These are phyloP conservation scores for Xylocopa sonorina DNA, from an alignment of 1,140 invertebrate genomes.

Conservation along the genomic window DNA sequence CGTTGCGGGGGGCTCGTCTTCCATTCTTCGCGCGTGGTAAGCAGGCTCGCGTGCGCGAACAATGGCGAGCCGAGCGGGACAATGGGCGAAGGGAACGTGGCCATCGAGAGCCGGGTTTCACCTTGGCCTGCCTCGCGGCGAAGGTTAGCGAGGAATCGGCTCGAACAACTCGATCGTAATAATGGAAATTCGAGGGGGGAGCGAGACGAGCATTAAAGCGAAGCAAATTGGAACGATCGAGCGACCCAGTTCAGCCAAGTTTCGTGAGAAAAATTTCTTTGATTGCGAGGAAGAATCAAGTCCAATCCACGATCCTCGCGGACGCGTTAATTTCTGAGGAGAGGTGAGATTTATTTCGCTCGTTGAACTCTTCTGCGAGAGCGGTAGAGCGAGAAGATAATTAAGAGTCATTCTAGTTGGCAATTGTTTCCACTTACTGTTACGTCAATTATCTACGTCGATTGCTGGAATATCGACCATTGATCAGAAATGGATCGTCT, in stretches of 20 bases:
- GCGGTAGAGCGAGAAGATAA: background rate
- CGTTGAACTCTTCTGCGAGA: background rate
- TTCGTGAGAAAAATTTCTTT: background rate
- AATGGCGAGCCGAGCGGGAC: background rate
- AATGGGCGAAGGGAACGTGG: background rate
- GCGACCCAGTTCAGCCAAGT: slow-evolving; percentile 1
- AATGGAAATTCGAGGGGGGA: background rate
- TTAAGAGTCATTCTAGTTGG: background rate
- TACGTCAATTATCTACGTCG: background rate
- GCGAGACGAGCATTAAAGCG: too few relatives aligned
- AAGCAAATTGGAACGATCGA: slow-evolving; percentile 21
- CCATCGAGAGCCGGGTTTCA: background rate
- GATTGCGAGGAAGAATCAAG: background rate
- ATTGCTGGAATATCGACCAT: too few relatives aligned
- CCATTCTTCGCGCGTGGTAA: background rate
- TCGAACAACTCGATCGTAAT: background rate
- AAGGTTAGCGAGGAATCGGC: background rate
- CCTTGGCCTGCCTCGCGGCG: too few relatives aligned
- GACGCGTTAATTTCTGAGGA: background rate
- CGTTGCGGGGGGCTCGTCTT: too few relatives aligned
- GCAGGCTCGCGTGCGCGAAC: too few relatives aligned
- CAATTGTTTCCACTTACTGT: background rate
- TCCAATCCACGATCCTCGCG: background rate
- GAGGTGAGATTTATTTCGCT: background rate
- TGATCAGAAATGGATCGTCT: background rate